A percentile compares a stretch with the other conserved stretches of the same genome.
Conservation (phyloP, 2,888 invertebrate species). For the Morpho deidamia region DNA sequence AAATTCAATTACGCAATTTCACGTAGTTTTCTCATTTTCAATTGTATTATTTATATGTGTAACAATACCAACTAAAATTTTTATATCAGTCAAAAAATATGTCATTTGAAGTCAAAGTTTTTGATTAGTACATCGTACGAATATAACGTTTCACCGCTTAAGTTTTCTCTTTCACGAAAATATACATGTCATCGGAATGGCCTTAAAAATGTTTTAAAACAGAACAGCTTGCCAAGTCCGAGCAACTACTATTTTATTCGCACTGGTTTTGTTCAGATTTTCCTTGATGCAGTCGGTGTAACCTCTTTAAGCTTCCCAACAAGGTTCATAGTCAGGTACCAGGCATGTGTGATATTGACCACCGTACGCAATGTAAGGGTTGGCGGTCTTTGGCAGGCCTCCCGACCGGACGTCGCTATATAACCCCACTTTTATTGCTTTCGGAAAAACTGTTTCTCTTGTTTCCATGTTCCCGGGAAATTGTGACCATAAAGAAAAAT, state of each 20-base stretch:
- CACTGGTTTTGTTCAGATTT: constrained; percentile 11
- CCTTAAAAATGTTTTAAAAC: constrained; percentile 25
- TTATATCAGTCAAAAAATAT: background rate
- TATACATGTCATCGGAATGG: constrained; percentile 24
- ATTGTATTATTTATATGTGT: no score
- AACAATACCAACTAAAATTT: no score
- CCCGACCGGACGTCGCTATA: constrained; percentile 68
- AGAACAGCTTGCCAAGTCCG: constrained; percentile 24
- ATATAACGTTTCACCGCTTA: background rate
- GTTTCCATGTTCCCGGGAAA: constrained; percentile 38
- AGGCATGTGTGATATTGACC: constrained; percentile 8
- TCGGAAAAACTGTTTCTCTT: constrained; percentile 64
- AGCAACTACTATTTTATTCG: constrained; percentile 25
- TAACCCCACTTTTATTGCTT: constrained; percentile 67
- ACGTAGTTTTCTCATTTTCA: no score
- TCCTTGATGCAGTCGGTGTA: background rate
- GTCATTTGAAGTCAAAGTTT: no score
- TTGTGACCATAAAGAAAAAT: constrained; percentile 21
- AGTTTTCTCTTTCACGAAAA: constrained; percentile 15
- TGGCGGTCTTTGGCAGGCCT: constrained; percentile 54
- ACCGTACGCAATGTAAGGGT: constrained; percentile 31
- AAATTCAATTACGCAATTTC: no score
- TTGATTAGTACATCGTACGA: no score
- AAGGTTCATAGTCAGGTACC: constrained; percentile 13
- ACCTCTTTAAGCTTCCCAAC: constrained; percentile 1